These are phyloP conservation scores for Holotrichia oblita DNA, from an alignment of 1,140 invertebrate species.

Conservation along the genomic window DNA sequence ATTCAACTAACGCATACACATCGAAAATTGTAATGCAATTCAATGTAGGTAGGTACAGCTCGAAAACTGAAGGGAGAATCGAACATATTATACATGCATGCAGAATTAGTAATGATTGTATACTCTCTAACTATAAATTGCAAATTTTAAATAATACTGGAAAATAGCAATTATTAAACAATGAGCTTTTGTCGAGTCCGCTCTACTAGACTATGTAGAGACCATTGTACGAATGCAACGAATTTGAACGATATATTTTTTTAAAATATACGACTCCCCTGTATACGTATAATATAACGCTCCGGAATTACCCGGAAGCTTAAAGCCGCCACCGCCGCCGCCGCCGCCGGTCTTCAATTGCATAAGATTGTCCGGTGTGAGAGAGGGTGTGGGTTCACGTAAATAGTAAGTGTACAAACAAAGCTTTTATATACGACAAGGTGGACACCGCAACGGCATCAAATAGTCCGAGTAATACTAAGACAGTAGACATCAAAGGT, in stretches of 20 bases:
- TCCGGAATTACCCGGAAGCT: no score
- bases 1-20: conserved; percentile 20
- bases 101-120: conserved; percentile 29
- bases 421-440: conserved; percentile 43
- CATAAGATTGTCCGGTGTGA: neutral
- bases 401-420: conserved; percentile 38
- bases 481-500: conserved; percentile 60
- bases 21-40: conserved; percentile 30
- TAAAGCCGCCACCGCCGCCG: no score
- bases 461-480: conserved; percentile 57
- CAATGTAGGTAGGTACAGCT: no score
- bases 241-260: no score
- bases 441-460: conserved; percentile 59
- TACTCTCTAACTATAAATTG: conserved; percentile 26
- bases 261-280: neutral
- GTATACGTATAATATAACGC: no score
- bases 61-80: conserved; percentile 18
- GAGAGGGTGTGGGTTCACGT: neutral
- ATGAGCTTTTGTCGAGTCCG: neutral
- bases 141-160: conserved; percentile 20
- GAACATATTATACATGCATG: neutral
- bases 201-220: no score
- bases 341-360: neutral
- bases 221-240: neutral
- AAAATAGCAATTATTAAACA: conserved; percentile 26